Evolutionary conservation across 2,888 invertebrate species (phyloP), one percentile per base, ranked within the genome.

Genomic region (Eueremaeus valkanovi): DNA sequence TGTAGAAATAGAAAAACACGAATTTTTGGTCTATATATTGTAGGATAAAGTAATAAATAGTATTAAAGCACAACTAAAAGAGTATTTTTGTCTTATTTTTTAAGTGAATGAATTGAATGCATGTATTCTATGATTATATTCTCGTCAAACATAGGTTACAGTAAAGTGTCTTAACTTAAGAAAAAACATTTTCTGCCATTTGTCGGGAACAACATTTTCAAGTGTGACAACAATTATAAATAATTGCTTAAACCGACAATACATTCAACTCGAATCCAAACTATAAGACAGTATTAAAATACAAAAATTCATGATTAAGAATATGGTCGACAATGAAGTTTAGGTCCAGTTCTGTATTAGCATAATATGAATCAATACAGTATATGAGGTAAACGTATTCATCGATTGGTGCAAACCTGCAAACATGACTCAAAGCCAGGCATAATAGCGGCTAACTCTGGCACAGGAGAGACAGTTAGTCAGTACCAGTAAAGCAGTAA

Each of bases 161-260:
- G 45, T 45, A 16, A 3, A 45, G 8, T 45, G 36, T 36, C 11
- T 36, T 36, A 11, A 36, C 6, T 8, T 36, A 8, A 36, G 36
- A 36, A 11, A 8, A 8, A 36, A 36, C 36, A 8, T 8, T 27
- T 55, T 27, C 5, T 55, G 27, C 6, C 55, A 55, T 45, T 45
- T 51, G 61, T 61, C 29, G 31, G 29, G 11, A 61, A 61, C 61
- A 61, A 29, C 21, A 24, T 16, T 29, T 61, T 29, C 24, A 6
- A 61, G 29, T 55, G 8, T 9, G 55, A 61, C 61, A 61, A 11
- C 29, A 61, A 61, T 61, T 61, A 61, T 61, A 16, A 61, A 61
- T 61, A 61, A 61, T 61, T 8, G 61, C 21, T 31, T 11, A 45
- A 45, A 45, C 45, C 45, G 24, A 61, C 61, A 29, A 61, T 61